Evolutionary conservation across 1,140 invertebrate genomes (phyloP).

Genomic region (Trialeurodes vaporariorum): DNA sequence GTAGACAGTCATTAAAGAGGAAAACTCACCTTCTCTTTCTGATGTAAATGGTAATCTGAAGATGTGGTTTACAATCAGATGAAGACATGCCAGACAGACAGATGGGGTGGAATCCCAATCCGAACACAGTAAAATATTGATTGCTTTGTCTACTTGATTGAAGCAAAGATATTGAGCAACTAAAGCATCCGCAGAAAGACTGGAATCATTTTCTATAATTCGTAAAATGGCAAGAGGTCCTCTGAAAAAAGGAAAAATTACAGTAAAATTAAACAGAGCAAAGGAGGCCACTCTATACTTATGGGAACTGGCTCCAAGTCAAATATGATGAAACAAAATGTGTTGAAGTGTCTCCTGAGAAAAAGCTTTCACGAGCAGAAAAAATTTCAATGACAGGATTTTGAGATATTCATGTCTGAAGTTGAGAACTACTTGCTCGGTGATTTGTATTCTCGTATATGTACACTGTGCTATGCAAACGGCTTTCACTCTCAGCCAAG

Average conservation of each 20-base stretch:
- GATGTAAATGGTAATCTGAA: conserved; percentile 49
- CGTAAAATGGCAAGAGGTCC: conserved; percentile 38
- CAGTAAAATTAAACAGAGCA: conserved; percentile 5
- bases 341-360: too few relatives aligned
- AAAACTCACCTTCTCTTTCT: conserved; percentile 43
- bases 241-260: conserved; percentile 27
- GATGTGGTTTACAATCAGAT: conserved; percentile 57
- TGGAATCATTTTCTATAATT: conserved; percentile 35
- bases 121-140: conserved; percentile 49
- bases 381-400: too few relatives aligned
- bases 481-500: too few relatives aligned
- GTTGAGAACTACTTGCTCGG: too few relatives aligned
- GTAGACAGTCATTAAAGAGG: neutral
- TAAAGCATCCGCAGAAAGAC: conserved; percentile 43
- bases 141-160: conserved; percentile 51
- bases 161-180: conserved; percentile 52
- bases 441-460: too few relatives aligned
- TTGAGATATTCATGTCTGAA: too few relatives aligned
- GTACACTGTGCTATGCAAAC: too few relatives aligned
- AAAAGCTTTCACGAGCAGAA: too few relatives aligned
- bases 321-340: too few relatives aligned
- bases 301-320: too few relatives aligned
- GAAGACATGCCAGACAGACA: conserved; percentile 51
- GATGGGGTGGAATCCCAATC: conserved; percentile 61
- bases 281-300: too few relatives aligned